These are phyloP conservation scores for Choloepus hoffmanni DNA, from an alignment of 2,113 vertebrate species.

Conservation along the genomic window DNA sequence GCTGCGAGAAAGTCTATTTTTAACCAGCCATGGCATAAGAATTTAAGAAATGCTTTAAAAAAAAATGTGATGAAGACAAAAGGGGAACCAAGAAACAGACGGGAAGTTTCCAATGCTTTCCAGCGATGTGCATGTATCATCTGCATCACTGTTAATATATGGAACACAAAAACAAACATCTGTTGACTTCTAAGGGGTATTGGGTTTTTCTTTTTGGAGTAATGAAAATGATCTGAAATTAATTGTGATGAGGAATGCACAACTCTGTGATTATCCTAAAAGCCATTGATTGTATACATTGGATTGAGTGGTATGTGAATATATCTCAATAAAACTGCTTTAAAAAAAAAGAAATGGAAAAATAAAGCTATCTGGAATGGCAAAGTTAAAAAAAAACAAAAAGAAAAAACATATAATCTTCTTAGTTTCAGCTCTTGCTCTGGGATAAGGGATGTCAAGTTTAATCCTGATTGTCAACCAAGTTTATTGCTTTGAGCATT, in stretches of 20 bases:
- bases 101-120: slow-evolving; percentile 8
- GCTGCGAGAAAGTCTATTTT: slow-evolving; percentile 40
- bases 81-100: slow-evolving; percentile 35
- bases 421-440: slow-evolving; percentile 37
- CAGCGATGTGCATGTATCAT: not conserved
- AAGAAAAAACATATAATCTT: not conserved
- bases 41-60: slow-evolving; percentile 29
- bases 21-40: slow-evolving; percentile 27
- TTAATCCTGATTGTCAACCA: slow-evolving; percentile 41
- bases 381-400: no score
- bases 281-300: no score
- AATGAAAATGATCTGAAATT: no score
- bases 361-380: no score
- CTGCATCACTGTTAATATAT: not conserved
- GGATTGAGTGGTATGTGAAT: no score
- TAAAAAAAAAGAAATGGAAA: no score
- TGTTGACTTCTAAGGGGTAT: no score
- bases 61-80: slow-evolving; percentile 43
- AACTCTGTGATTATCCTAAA: no score
- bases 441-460: slow-evolving; percentile 27
- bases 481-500: slow-evolving; percentile 21
- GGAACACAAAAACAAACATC: not conserved
- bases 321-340: no score
- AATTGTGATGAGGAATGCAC: no score
- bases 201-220: no score